phyloP scores from a whole-genome alignment of 35 echinoderm and acorn worm genomes.

The Apostichopus californicus region DNA sequence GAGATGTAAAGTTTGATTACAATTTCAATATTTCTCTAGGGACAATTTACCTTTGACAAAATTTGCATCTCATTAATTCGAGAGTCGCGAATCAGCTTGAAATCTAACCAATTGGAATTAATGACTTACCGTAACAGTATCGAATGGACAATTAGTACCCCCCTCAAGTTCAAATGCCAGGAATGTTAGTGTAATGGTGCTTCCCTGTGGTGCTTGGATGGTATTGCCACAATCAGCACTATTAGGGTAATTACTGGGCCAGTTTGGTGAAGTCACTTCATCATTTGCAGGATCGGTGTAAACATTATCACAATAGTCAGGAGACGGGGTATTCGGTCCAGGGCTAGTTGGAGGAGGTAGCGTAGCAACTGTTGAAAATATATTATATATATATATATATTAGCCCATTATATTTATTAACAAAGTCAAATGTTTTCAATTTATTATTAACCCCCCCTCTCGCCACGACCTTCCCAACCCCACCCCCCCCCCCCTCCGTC shows the following conservation, averaged over 20 bases:
- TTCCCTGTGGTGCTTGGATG: no score
- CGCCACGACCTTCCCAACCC: no score
- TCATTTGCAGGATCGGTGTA: not conserved
- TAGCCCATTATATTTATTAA: no score
- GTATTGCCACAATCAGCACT: not conserved
- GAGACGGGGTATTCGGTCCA: not conserved
- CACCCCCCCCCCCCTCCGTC: no score
- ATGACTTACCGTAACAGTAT: not conserved
- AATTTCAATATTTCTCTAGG: no score
- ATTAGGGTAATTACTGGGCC: not conserved
- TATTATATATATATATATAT: not conserved
- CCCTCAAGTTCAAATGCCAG: not conserved
- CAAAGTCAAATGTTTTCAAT: no score
- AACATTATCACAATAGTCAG: not conserved
- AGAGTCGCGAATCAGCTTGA: no score
- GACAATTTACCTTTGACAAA: no score
- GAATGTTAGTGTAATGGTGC: not conserved
- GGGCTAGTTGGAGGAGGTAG: not conserved
- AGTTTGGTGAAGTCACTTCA: slow-evolving; percentile 31
- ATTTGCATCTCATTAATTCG: no score
- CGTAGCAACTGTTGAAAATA: not conserved
- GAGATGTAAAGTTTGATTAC: no score
- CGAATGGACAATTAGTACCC: not conserved
- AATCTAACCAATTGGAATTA: not conserved
- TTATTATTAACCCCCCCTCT: no score